Evolutionary conservation across 2,113 vertebrate genomes (phyloP).

Genomic region (Oreochromis aureus): DNA sequence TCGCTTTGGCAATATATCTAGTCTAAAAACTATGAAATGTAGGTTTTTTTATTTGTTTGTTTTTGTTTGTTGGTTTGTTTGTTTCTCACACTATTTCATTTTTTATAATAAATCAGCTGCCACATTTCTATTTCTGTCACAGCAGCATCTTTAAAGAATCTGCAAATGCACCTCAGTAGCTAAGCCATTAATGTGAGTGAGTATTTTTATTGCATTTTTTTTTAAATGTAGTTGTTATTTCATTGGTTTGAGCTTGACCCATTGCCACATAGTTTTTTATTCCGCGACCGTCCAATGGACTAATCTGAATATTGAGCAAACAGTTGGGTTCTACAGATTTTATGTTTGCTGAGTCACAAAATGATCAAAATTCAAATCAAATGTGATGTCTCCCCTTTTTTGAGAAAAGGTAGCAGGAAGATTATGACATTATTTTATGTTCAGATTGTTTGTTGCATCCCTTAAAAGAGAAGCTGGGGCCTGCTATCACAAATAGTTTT

Average conservation of each 20-base stretch:
- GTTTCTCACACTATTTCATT: not conserved
- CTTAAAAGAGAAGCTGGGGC: not conserved
- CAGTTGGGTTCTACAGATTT: not conserved
- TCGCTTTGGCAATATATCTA: not conserved
- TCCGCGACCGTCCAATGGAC: fast-evolving
- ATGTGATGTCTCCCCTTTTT: not conserved
- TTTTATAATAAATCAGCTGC: not conserved
- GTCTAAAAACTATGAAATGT: not conserved
- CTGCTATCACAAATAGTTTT: not conserved
- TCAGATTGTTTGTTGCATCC: not conserved
- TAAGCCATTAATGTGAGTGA: not conserved
- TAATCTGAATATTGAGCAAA: not conserved
- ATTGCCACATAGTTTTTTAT: not conserved
- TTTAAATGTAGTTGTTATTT: not conserved
- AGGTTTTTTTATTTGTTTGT: not conserved
- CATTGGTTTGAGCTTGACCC: not conserved
- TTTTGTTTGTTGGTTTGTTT: not conserved
- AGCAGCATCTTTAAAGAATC: not conserved
- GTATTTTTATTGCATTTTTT: not conserved
- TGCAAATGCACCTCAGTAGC: not conserved
- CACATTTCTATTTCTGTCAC: not conserved
- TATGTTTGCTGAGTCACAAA: not conserved
- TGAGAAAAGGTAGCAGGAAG: not conserved
- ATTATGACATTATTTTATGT: not conserved
- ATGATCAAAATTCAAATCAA: not conserved